Base-by-base conservation (phyloP, 2,888 invertebrate genomes). In the Drosophila diplacantha region DNA sequence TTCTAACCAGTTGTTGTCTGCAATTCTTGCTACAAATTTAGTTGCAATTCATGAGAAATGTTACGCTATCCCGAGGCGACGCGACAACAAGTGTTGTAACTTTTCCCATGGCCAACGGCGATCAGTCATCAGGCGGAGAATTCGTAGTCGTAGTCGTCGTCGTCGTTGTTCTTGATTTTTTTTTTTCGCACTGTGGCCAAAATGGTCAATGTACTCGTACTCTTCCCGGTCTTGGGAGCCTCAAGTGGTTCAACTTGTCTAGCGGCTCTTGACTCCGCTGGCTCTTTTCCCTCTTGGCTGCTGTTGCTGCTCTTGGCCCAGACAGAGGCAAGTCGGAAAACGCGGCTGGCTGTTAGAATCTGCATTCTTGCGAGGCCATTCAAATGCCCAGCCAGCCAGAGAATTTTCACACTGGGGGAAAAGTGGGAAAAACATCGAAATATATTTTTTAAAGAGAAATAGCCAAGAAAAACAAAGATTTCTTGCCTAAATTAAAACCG, bases 171-270 rank as follows among this genome's bases (percentile, higher is more conserved):
- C n/a, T n/a, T 16, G 16, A 18, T 47, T 53, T 26, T 34, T 41
- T 47, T 53, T 24, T 34, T 41, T 41, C 41, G 24, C 41, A n/a
- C 9, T 8, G 55, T 81, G 72, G 76, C 80, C 67, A 75, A 80
- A 80, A 75, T 80, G 79, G 79, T 80, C 83, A 80, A 80, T 53
- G 79, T 78, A 83, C 79, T 81, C 54, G 81, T 74, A 83, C 83
- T 81, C 69, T 62, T 56, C 16, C 34, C 29, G 39, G 34, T 43
- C 43, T 58, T 37, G 47, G 14, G 31, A 61, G 29, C 34, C 41
- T 35, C 50, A 60, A 82, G 81, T 78, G 70, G 79, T 78, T 83
- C 68, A 74, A 83, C 83, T 81, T 63, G 82, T 83, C 81, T 72
- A 69, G 56, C 71, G 64, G 16, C 78, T 78, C 63, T 75, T 68